Conservation (phyloP, 2,113 vertebrate species). For the Connochaetes taurinus region DNA sequence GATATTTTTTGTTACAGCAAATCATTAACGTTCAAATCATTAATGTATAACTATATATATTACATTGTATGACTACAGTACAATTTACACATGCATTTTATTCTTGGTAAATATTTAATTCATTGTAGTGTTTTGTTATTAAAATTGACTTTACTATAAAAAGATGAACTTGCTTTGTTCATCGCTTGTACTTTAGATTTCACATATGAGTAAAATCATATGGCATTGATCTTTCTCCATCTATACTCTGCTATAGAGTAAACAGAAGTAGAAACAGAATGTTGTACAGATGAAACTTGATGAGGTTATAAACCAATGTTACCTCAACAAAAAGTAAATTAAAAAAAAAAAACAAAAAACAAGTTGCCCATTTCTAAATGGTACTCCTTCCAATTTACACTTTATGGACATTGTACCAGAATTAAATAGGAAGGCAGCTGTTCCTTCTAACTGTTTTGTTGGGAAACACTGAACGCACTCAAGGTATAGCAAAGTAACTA, state of each 20-base stretch:
- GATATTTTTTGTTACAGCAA: not conserved
- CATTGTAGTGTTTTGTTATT: not conserved
- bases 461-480: not conserved
- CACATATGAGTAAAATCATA: not conserved
- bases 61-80: not conserved
- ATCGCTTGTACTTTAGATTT: not conserved
- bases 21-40: not conserved
- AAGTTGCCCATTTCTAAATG: not conserved
- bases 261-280: not conserved
- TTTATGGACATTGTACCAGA: not conserved
- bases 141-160: not conserved
- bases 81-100: not conserved
- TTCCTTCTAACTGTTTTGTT: not conserved
- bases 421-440: not conserved
- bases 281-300: not conserved
- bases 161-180: not conserved
- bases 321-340: not conserved
- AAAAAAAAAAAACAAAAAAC: too few relatives aligned
- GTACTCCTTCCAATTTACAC: not conserved
- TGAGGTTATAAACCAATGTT: not conserved
- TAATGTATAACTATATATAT: not conserved
- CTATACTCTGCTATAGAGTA: not conserved
- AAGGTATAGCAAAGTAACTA: not conserved
- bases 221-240: not conserved
- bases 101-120: not conserved